Conservation (phyloP, 2,797 vertebrate genomes). For the Chloroceryle inda region DNA sequence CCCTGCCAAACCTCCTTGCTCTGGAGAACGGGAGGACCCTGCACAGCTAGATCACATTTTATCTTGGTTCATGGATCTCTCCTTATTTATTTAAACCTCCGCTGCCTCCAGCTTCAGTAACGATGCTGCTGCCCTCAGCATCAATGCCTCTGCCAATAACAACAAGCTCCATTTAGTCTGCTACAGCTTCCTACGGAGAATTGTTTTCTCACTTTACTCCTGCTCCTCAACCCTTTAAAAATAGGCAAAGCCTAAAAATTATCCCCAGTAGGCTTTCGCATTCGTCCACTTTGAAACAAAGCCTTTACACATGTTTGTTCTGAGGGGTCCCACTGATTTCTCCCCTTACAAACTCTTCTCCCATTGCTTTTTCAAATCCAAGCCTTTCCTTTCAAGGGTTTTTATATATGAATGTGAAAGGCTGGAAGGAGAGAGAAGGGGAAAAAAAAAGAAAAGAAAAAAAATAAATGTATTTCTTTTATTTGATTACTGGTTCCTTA, state of each 20-base stretch:
- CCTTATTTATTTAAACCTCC: slow-evolving; percentile 43
- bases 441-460: neutral
- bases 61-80: slow-evolving; percentile 19
- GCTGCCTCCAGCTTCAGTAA: slow-evolving; percentile 22
- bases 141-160: neutral
- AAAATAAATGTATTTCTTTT: slow-evolving; percentile 4
- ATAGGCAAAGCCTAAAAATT: slow-evolving; percentile 48
- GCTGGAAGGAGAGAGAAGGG: neutral
- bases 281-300: slow-evolving; percentile 67
- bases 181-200: slow-evolving; percentile 52
- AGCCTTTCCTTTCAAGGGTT: slow-evolving; percentile 31
- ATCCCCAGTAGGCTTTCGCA: slow-evolving; percentile 30
- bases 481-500: slow-evolving; percentile 49
- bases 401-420: slow-evolving; percentile 41
- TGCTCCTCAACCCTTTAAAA: slow-evolving; percentile 58
- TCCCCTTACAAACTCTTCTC: slow-evolving; percentile 66
- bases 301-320: slow-evolving; percentile 68
- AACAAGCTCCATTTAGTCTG: slow-evolving; percentile 55
- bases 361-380: slow-evolving; percentile 44
- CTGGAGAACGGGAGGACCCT: slow-evolving; percentile 9
- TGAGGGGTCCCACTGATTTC: slow-evolving; percentile 46
- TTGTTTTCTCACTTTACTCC: slow-evolving; percentile 52
- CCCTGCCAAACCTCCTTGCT: slow-evolving; percentile 24
- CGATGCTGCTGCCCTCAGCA: slow-evolving; percentile 70
- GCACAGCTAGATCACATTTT: slow-evolving; percentile 59